phyloP scores from a whole-genome alignment of 2,888 invertebrate genomes.

The Ethmia dodecea region DNA sequence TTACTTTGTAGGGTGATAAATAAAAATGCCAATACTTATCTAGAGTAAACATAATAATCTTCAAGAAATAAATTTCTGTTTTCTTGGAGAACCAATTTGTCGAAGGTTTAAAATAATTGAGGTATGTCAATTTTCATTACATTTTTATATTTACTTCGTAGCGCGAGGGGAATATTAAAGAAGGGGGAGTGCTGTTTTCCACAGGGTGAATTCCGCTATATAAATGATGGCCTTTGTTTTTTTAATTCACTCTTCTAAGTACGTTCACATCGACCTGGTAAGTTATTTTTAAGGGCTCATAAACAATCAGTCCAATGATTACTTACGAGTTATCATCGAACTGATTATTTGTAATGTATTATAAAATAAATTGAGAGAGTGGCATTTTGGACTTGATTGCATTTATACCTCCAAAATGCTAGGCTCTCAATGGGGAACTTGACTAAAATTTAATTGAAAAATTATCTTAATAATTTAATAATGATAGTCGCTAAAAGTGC shows the following conservation, averaged over 20 bases:
- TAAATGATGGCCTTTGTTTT: constrained; percentile 33
- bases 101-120: constrained; percentile 48
- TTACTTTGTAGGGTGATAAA: too few relatives aligned
- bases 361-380: too few relatives aligned
- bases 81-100: constrained; percentile 47
- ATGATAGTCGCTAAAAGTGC: too few relatives aligned
- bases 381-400: too few relatives aligned
- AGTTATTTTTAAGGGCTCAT: constrained; percentile 16
- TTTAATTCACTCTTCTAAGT: constrained; percentile 34
- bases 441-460: too few relatives aligned
- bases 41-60: too few relatives aligned
- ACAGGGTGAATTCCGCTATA: constrained; percentile 39
- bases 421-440: too few relatives aligned
- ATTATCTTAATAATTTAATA: too few relatives aligned
- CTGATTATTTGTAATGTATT: too few relatives aligned
- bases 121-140: constrained; percentile 65
- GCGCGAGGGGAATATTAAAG: constrained; percentile 70
- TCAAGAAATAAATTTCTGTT: constrained; percentile 29
- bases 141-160: constrained; percentile 28
- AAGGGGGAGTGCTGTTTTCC: constrained; percentile 55
- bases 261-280: constrained; percentile 21
- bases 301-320: background rate
- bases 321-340: too few relatives aligned
- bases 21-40: too few relatives aligned
- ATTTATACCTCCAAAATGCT: too few relatives aligned